Evolutionary conservation across 2,797 vertebrate genomes (phyloP).

Genomic region (Brachymystax lenok): DNA sequence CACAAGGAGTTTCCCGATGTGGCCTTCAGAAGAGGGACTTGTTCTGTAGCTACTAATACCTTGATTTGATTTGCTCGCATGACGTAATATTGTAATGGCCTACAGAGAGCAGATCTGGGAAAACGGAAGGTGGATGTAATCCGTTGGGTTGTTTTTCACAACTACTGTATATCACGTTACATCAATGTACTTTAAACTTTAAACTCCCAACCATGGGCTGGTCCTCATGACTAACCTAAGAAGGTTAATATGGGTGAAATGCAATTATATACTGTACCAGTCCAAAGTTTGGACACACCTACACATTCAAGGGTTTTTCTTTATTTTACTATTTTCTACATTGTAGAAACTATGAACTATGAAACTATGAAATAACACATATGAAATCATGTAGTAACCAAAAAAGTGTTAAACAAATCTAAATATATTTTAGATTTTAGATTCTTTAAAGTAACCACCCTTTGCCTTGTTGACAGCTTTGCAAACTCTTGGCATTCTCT

Average conservation of each 20-base stretch:
- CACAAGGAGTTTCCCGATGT: slow-evolving; percentile 49
- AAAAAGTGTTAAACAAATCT: too few relatives aligned
- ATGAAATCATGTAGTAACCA: too few relatives aligned
- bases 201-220: neutral
- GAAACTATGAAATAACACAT: too few relatives aligned
- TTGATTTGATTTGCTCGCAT: slow-evolving; percentile 1
- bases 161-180: neutral
- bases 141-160: neutral
- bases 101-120: neutral
- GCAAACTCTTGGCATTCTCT: too few relatives aligned
- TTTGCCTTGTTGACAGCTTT: too few relatives aligned
- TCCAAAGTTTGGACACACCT: too few relatives aligned
- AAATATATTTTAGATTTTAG: too few relatives aligned
- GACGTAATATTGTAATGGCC: neutral
- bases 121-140: neutral
- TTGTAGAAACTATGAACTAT: too few relatives aligned
- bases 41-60: slow-evolving; percentile 30
- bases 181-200: neutral
- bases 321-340: too few relatives aligned
- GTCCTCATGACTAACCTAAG: neutral
- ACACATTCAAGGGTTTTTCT: too few relatives aligned
- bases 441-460: too few relatives aligned
- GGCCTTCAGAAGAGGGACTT: slow-evolving; percentile 22
- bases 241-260: neutral
- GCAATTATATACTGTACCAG: too few relatives aligned